phyloP scores from a whole-genome alignment of 2,888 invertebrate genomes.

The Eupithecia vulgata region DNA sequence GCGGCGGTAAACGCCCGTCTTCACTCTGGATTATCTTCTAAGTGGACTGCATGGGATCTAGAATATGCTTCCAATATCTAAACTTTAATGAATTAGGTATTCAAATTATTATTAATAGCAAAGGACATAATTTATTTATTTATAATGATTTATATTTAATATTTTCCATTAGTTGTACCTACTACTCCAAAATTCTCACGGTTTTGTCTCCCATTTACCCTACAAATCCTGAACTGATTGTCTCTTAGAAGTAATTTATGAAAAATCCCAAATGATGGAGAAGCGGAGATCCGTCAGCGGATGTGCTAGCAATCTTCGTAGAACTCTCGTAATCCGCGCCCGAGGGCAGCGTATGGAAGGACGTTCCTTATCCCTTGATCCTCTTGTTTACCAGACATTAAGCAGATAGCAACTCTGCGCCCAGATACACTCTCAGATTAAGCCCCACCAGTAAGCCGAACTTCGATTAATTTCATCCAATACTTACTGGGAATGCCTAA shows the following conservation, averaged over 20 bases:
- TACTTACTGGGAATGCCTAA: conserved; percentile 76
- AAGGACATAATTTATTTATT: no score
- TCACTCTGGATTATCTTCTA: conserved; percentile 55
- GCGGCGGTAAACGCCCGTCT: conserved; percentile 1
- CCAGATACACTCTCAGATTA: conserved; percentile 82
- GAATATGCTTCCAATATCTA: conserved; percentile 18
- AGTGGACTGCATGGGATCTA: conserved; percentile 29
- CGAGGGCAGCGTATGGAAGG: conserved; percentile 79
- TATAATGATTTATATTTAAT: neutral
- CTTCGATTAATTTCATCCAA: conserved; percentile 84
- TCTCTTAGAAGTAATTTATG: conserved; percentile 11
- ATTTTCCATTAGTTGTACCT: neutral
- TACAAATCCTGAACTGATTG: conserved; percentile 9
- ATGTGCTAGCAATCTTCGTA: conserved; percentile 74
- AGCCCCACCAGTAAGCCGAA: conserved; percentile 79
- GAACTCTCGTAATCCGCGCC: conserved; percentile 77
- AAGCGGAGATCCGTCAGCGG: conserved; percentile 54
- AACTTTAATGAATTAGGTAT: neutral
- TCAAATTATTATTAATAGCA: neutral
- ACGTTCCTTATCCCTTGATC: conserved; percentile 84
- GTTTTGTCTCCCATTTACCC: neutral
- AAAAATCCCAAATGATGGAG: conserved; percentile 42
- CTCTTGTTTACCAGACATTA: conserved; percentile 85
- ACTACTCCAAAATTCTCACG: neutral
- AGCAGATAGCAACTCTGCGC: conserved; percentile 84